Evolutionary conservation across 2,888 invertebrate species (phyloP).

Genomic region (Leucoptera coffeella): DNA sequence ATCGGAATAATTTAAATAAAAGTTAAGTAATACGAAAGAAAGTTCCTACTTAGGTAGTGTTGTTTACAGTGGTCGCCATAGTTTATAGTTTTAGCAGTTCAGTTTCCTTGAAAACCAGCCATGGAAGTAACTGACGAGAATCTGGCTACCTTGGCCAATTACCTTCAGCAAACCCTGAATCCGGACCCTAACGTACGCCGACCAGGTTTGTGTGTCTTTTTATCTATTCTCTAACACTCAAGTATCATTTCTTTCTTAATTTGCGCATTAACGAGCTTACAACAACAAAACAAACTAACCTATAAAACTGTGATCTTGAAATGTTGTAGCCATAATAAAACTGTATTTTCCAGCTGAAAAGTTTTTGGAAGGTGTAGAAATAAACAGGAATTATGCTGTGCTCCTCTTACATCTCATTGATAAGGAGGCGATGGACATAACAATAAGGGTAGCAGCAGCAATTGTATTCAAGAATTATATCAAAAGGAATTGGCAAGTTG

Average conservation of each 20-base stretch:
- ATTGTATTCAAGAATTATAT: slow-evolving; percentile 96
- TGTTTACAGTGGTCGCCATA: too few species aligned
- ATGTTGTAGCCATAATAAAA: not conserved
- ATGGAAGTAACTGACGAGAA: slow-evolving; percentile 92
- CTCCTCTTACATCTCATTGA: slow-evolving; percentile 81
- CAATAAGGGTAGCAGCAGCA: slow-evolving; percentile 83
- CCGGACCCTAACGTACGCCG: slow-evolving; percentile 75
- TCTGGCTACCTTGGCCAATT: slow-evolving; percentile 72
- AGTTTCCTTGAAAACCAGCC: too few species aligned
- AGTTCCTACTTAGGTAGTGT: too few species aligned
- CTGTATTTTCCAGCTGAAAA: slow-evolving; percentile 69
- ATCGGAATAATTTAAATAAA: too few species aligned
- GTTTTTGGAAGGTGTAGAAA: slow-evolving; percentile 83
- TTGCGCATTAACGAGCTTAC: too few species aligned
- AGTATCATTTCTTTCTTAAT: too few species aligned
- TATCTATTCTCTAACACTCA: too few species aligned
- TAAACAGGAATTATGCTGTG: slow-evolving; percentile 85
- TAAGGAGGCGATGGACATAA: slow-evolving; percentile 71
- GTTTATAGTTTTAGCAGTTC: too few species aligned
- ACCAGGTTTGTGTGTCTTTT: slow-evolving; percentile 80
- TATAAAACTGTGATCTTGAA: too few species aligned
- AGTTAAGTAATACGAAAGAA: too few species aligned
- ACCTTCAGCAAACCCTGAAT: slow-evolving; percentile 82
- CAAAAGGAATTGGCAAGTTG: slow-evolving; percentile 90
- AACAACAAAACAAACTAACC: too few species aligned